These are phyloP conservation scores for Bombyx mandarina DNA, from an alignment of 1,140 invertebrate species.

Conservation along the genomic window DNA sequence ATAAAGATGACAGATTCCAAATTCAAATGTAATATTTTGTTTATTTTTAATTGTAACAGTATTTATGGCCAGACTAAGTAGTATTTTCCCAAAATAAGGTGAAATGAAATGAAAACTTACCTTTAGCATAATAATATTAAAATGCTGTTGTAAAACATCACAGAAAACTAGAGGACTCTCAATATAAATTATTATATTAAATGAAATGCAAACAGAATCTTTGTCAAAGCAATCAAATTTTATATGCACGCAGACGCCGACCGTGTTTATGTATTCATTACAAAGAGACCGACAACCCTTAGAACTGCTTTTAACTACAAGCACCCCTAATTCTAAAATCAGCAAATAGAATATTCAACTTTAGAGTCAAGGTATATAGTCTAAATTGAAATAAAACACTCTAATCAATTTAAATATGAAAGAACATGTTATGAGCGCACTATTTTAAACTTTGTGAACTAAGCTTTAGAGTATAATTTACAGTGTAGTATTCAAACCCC, in stretches of 20 bases:
- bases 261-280: constrained; percentile 54
- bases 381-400: constrained; percentile 14
- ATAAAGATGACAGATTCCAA: no score
- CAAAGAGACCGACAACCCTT: constrained; percentile 46
- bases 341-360: constrained; percentile 16
- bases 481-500: constrained; percentile 15
- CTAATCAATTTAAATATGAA: constrained; percentile 38
- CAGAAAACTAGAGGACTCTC: neutral
- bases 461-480: constrained; percentile 14
- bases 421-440: constrained; percentile 11
- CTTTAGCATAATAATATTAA: neutral
- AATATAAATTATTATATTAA: neutral
- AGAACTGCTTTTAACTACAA: constrained; percentile 46
- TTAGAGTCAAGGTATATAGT: constrained; percentile 16
- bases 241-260: constrained; percentile 31
- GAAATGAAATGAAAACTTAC: no score
- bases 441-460: constrained; percentile 17
- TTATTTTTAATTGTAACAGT: no score
- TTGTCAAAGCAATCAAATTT: constrained; percentile 14
- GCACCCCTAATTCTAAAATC: constrained; percentile 34
- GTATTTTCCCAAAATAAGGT: no score
- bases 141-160: neutral
- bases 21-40: no score
- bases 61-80: no score
- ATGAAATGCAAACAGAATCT: no score